Base-by-base conservation (phyloP, 2,113 vertebrate genomes). In the Ameiurus melas region DNA sequence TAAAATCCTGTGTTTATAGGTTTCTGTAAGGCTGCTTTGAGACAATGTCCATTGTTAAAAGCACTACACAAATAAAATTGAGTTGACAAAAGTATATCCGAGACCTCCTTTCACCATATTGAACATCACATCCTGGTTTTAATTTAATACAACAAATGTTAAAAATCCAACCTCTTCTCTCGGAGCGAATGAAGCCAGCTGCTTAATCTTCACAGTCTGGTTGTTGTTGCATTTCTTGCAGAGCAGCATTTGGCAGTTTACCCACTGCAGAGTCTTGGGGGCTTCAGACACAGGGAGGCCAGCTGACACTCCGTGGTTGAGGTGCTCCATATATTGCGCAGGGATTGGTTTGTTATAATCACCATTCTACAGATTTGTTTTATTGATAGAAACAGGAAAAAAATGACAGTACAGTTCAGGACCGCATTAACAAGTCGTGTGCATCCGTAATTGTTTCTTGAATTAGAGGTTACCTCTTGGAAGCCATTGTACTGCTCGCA, bases 401-500 rank as follows among this genome's bases (percentile, higher is more conserved):
- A 77, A 70, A 85, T 1, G 25, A 43, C 47, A 82, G 36, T 12
- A 79, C 14, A 51, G 13, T 57, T 22, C 27, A 85, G 73, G 53
- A 25, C 13, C 62, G 27, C 22, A 20, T 30, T 16, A 5, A 47
- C 43, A 66, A 39, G 19, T 64, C 4, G 25, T 47, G 27, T 39
- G 19, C 27, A 77, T 20, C 22, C 25, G 3, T 57, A 58, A 58
- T 62, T 64, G 43, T 66, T 86, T 71, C 10, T 33, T 1, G 19
- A 25, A 39, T 22, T 85, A 47, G 27, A 43, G n/a, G 73, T 55
- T 88, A 99, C 98, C 97, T 99, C 97, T 88, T 99, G 97, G 92
- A 99, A 99, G 66, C 98, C 98, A 3, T 99, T 99, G 94, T 99
- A 99, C 94, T 99, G 98, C 85, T 99, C 98, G 36, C 98, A 99